Conservation (phyloP, 2,797 vertebrate species). For the Silurus aristotelis region DNA sequence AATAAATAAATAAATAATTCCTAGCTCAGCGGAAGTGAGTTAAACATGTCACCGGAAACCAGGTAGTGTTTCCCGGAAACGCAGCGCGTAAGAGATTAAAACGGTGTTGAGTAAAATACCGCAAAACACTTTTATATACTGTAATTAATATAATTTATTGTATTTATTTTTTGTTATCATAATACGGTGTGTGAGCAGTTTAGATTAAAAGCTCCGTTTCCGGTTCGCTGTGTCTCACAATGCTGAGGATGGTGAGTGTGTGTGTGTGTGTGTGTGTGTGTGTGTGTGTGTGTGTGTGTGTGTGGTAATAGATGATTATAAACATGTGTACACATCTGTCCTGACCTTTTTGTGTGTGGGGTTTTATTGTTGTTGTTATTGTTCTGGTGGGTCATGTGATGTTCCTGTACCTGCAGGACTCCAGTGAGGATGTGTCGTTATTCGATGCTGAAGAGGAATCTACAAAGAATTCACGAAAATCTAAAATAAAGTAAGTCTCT, state of each 20-base stretch:
- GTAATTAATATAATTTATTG: too few relatives aligned
- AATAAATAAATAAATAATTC: too few relatives aligned
- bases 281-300: too few relatives aligned
- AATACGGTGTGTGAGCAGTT: background rate
- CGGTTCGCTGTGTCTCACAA: background rate
- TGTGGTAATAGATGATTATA: too few relatives aligned
- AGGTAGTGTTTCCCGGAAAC: too few relatives aligned
- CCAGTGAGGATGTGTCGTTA: slow-evolving; percentile 89
- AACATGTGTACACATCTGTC: background rate
- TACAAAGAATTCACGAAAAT: slow-evolving; percentile 70
- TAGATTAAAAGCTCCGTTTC: background rate
- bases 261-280: too few relatives aligned
- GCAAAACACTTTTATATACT: too few relatives aligned
- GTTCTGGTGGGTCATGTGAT: background rate
- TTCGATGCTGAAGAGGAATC: slow-evolving; percentile 87
- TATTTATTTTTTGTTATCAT: too few relatives aligned
- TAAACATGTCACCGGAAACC: too few relatives aligned
- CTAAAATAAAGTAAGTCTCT: slow-evolving; percentile 82
- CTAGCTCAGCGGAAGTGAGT: too few relatives aligned
- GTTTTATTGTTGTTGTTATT: background rate
- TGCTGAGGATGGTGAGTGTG: background rate
- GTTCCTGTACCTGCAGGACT: slow-evolving; percentile 72
- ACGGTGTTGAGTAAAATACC: too few relatives aligned
- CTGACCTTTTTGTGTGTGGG: background rate
- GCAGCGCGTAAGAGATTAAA: too few relatives aligned